phyloP scores from a whole-genome alignment of 2,113 vertebrate genomes.

The Neoarius graeffei region DNA sequence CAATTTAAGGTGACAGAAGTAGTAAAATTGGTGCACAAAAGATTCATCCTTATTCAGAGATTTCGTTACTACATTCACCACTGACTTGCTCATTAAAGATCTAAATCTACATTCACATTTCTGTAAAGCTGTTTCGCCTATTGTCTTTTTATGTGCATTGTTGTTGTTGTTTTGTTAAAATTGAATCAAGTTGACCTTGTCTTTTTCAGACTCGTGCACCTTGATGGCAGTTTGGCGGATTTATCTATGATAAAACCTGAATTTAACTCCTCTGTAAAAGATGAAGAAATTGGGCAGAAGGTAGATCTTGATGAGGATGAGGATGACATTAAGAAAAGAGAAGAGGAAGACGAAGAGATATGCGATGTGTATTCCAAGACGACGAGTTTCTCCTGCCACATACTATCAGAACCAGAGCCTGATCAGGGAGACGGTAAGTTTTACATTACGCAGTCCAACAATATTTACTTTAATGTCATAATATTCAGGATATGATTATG shows the following conservation, averaged over 20 bases:
- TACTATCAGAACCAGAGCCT: slow-evolving; percentile 39
- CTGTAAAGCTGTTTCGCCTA: background rate
- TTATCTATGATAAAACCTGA: slow-evolving; percentile 80
- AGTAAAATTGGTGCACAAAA: background rate
- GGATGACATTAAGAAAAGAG: slow-evolving; percentile 47
- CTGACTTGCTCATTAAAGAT: background rate
- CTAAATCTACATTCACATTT: background rate
- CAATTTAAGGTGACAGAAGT: background rate
- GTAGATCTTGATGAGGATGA: slow-evolving; percentile 61
- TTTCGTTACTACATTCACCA: background rate
- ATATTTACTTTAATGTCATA: background rate
- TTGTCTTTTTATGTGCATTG: background rate
- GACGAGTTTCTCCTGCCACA: slow-evolving; percentile 17
- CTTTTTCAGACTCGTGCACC: slow-evolving; percentile 83
- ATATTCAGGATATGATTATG: background rate
- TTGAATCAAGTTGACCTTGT: background rate
- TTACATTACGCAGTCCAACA: background rate
- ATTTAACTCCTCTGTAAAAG: slow-evolving; percentile 64
- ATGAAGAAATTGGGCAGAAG: slow-evolving; percentile 60
- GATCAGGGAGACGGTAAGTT: slow-evolving; percentile 37
- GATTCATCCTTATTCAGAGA: background rate
- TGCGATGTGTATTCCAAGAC: slow-evolving; percentile 23
- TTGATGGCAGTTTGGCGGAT: slow-evolving; percentile 89
- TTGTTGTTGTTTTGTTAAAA: background rate
- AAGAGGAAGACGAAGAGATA: slow-evolving; percentile 27